Evolutionary conservation across 2,113 vertebrate genomes (phyloP).

Genomic region (Climacteris rufus): DNA sequence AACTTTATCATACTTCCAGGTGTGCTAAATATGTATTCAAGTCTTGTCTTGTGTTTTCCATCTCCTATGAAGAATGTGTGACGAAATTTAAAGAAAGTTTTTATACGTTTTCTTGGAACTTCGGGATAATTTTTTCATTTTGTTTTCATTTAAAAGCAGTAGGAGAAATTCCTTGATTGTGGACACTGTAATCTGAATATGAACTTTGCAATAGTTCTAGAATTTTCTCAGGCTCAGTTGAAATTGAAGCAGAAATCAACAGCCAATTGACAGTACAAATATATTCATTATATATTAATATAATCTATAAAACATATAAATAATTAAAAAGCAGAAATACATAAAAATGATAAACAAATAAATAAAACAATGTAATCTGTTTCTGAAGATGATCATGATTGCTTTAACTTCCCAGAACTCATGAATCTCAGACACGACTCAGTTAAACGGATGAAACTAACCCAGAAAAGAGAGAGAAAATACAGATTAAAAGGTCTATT

Average conservation of each 20-base stretch:
- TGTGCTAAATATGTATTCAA: neutral
- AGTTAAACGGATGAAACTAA: neutral
- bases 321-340: neutral
- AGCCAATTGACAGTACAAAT: neutral
- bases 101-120: neutral
- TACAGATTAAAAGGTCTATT: neutral
- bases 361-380: neutral
- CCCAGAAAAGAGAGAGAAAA: neutral
- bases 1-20: neutral
- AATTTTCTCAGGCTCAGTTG: neutral
- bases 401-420: neutral
- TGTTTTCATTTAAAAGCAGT: neutral
- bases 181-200: neutral
- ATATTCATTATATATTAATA: neutral
- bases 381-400: neutral
- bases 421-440: accelerated
- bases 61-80: neutral
- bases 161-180: neutral
- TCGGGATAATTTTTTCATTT: neutral
- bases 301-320: neutral
- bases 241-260: neutral
- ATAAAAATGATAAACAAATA: neutral
- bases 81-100: neutral
- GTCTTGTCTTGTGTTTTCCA: neutral
- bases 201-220: neutral